These are phyloP conservation scores for Paratrypauchen microcephalus DNA, from an alignment of 2,797 vertebrate genomes.

Conservation along the genomic window DNA sequence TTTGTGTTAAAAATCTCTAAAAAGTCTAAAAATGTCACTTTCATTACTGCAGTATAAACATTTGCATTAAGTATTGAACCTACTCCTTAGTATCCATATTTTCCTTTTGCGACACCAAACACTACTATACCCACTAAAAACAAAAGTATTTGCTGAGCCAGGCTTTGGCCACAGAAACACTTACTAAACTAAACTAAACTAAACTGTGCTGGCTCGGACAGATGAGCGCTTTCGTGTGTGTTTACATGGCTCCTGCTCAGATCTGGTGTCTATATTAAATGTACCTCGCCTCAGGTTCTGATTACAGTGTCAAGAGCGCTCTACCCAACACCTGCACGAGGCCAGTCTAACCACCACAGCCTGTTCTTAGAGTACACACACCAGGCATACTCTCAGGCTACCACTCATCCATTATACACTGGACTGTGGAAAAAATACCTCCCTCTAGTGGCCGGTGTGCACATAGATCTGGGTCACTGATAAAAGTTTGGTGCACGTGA, in stretches of 20 bases:
- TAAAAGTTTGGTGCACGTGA: background rate
- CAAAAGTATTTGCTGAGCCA: too few species aligned
- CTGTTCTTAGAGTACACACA: constrained; percentile 1
- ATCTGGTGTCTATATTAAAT: constrained; percentile 4
- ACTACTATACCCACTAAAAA: too few species aligned
- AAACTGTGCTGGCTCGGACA: background rate
- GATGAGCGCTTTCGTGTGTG: background rate
- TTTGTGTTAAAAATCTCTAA: too few species aligned
- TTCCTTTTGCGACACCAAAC: too few species aligned
- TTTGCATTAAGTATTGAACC: too few species aligned
- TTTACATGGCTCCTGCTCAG: constrained; percentile 4
- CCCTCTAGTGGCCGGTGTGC: constrained; percentile 32
- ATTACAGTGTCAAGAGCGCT: background rate
- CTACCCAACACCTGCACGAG: background rate
- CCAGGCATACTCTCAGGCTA: too few species aligned
- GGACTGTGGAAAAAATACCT: background rate
- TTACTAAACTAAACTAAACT: too few species aligned
- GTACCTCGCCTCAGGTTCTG: background rate
- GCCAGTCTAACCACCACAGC: background rate
- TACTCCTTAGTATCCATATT: too few species aligned
- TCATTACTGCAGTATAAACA: too few species aligned
- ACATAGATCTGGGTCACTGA: background rate
- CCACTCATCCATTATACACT: too few species aligned
- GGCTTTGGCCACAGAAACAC: too few species aligned
- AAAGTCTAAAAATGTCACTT: too few species aligned